Conservation (phyloP, 2,113 vertebrate species). For the Eira barbara region DNA sequence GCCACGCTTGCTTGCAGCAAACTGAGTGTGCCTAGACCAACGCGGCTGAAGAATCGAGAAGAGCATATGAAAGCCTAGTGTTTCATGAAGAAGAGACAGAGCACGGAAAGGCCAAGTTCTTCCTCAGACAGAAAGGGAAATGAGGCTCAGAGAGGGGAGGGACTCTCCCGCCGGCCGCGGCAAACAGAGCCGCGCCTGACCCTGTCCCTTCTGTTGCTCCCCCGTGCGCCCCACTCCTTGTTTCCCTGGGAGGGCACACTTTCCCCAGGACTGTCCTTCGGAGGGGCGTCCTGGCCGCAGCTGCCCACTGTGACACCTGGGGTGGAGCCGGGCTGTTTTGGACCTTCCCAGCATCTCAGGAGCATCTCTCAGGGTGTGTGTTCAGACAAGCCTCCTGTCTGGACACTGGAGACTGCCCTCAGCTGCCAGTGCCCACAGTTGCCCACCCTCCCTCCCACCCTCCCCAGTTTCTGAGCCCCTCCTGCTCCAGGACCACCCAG, state of each 20-base stretch:
- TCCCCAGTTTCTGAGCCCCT: neutral
- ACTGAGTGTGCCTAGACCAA: neutral
- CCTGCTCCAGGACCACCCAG: fast-evolving
- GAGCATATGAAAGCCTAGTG: neutral
- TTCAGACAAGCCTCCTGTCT: neutral
- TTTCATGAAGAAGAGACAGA: neutral
- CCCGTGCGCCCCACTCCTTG: fast-evolving
- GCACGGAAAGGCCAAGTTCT: neutral
- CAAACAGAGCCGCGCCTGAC: neutral
- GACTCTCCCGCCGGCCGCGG: neutral
- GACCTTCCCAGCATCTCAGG: neutral
- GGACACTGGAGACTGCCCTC: neutral
- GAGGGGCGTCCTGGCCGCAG: neutral
- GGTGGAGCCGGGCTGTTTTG: neutral
- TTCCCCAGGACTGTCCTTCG: neutral
- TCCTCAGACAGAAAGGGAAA: neutral
- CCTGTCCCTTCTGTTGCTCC: neutral
- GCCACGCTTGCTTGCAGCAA: neutral
- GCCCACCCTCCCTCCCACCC: fast-evolving
- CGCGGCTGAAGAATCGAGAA: neutral
- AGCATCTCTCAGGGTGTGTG: neutral
- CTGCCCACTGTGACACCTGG: neutral
- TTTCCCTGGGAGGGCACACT: neutral
- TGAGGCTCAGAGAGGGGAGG: neutral
- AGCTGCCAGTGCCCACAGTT: neutral